Base-by-base conservation (phyloP, 2,888 invertebrate genomes). In the Acanthosoma haemorrhoidale region DNA sequence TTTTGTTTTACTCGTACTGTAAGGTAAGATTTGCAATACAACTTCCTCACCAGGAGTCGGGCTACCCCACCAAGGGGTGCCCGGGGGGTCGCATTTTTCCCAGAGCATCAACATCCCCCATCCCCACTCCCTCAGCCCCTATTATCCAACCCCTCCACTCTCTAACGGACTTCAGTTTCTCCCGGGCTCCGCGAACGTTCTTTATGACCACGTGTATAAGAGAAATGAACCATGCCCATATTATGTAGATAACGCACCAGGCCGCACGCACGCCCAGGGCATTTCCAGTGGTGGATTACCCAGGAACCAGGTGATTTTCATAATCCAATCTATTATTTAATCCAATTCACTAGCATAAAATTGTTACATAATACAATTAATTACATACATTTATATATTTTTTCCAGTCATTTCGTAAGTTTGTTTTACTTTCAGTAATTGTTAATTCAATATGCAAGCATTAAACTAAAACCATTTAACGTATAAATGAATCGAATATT, bases 121-220 rank as follows among this genome's bases (percentile, higher is more conserved):
- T 34, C 60, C 61, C 61, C 34, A 32, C 36, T 36, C 15, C 31
- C 16, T 13, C 31, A 34, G 59, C 34, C 36, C 36, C 38, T 61
- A 61, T 61, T 61, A 61, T 61, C 32, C 61, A 61, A 61, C 61
- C 61, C 61, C 36, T 51, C 36, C 32, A 21, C 59, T 34, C 61
- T 61, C 61, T 61, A 61, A 61, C 61, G 61, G 61, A 61, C 61
- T 61, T 61, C 61, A 61, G 61, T 61, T 61, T 36, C 36, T 38
- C 61, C 61, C 36, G 29, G 25, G 29, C 51, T 51, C 51, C 2
- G 51, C 51, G 29, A 51, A 51, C 51, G 51, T 51, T 51, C 51
- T 51, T 51, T 51, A 51, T 51, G 51, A 3, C 51, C 51, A 51
- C 51, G 51, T 51, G 51, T 51, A 25, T 51, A 25, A 25, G 29